A percentile compares a stretch with the other conserved stretches of the same genome.
phyloP scores from a whole-genome alignment of 2,113 vertebrate species.

The Thinocorus orbignyianus region DNA sequence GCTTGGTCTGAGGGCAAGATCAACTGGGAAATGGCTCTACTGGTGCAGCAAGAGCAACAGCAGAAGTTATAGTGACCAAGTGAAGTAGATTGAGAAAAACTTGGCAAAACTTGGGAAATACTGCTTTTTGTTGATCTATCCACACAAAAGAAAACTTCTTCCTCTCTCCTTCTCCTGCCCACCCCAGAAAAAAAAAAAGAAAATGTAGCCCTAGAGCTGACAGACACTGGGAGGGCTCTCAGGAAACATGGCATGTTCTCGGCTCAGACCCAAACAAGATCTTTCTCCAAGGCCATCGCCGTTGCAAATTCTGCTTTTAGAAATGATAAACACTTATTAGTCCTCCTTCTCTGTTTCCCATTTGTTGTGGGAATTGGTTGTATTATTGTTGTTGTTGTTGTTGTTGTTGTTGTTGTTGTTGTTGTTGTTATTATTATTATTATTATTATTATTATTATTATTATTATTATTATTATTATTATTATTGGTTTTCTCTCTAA shows the following conservation, averaged over 20 bases:
- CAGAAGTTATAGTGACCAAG: background rate
- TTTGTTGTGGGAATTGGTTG: background rate
- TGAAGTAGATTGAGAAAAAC: background rate
- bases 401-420: too few species aligned
- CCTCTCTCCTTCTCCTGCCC: background rate
- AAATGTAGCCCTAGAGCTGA: background rate
- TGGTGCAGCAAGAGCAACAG: background rate
- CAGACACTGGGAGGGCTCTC: background rate
- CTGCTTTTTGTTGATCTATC: background rate
- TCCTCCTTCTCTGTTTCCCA: background rate
- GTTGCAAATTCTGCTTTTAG: background rate
- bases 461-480: background rate
- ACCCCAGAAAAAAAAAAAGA: background rate
- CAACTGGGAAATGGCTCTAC: background rate
- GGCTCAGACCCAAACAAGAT: background rate
- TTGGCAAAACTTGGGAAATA: background rate
- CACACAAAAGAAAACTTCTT: background rate
- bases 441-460: background rate
- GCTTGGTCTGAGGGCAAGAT: background rate
- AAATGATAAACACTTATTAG: background rate
- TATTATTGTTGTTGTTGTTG: background rate
- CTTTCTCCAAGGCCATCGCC: background rate
- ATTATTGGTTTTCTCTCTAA: background rate
- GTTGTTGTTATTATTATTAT: background rate
- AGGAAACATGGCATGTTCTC: fast-evolving